Percentiles rank a stretch among this genome's conserved stretches.
Conservation (phyloP, 2,888 invertebrate genomes). For the Ceratothoa steindachneri region DNA sequence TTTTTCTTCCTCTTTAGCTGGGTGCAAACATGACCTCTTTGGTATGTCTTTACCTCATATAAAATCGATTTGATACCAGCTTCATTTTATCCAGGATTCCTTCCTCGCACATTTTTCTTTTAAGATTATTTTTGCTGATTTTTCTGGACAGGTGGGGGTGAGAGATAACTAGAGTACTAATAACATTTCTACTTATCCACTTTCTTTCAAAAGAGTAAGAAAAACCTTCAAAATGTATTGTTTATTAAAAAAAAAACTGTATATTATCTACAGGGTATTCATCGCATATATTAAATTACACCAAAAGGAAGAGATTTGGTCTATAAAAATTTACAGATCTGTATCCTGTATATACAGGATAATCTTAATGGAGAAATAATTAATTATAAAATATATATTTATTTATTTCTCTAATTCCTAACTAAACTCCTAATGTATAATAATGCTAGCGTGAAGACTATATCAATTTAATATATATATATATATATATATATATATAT, state of each 20-base stretch:
- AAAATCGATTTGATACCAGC: no score
- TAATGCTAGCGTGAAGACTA: no score
- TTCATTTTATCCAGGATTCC: no score
- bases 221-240: not conserved
- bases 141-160: no score
- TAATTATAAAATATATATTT: not conserved
- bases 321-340: not conserved
- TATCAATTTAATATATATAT: not conserved
- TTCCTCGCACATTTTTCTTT: no score
- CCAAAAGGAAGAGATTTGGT: not conserved
- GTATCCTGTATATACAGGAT: not conserved
- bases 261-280: not conserved
- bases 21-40: no score
- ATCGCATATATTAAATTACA: not conserved
- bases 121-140: no score
- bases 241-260: not conserved
- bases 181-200: no score
- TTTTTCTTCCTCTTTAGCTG: no score
- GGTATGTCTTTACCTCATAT: no score
- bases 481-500: conserved; percentile 12
- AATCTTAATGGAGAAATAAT: not conserved
- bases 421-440: not conserved
- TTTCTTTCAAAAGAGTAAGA: not conserved
- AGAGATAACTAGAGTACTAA: no score
- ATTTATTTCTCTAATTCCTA: not conserved